Conservation (phyloP, 2,797 vertebrate genomes). For the Euphonia xanthogaster region DNA sequence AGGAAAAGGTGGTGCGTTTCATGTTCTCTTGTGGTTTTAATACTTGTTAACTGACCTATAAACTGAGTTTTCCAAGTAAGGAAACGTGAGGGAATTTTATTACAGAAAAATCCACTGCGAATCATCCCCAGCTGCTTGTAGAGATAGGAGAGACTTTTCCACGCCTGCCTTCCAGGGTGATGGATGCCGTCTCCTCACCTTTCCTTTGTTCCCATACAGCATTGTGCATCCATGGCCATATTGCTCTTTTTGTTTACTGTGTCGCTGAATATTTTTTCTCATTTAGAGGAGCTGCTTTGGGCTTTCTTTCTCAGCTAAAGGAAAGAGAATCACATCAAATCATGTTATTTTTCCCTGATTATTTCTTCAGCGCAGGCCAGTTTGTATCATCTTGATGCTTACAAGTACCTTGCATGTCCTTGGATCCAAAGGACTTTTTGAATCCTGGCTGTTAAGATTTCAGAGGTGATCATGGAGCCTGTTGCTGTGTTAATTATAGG, state of each 20-base stretch:
- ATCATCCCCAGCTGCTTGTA: slow-evolving; percentile 52
- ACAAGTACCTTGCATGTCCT: neutral
- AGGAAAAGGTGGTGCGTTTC: slow-evolving; percentile 54
- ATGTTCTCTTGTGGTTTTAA: slow-evolving; percentile 72
- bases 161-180: slow-evolving; percentile 5
- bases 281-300: slow-evolving; percentile 9
- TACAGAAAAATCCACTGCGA: slow-evolving; percentile 45
- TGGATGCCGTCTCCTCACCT: neutral
- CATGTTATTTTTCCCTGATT: neutral
- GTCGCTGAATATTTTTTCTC: neutral
- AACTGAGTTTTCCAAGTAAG: slow-evolving; percentile 71
- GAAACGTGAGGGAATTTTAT: slow-evolving; percentile 63
- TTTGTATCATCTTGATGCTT: neutral
- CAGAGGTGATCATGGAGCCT: neutral
- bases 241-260: neutral
- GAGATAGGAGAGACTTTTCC: slow-evolving; percentile 44
- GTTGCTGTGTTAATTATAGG: neutral
- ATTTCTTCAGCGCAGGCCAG: neutral
- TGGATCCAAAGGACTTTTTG: neutral
- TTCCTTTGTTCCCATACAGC: slow-evolving; percentile 22
- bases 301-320: neutral
- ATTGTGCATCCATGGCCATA: neutral
- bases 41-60: slow-evolving; percentile 75
- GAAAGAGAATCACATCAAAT: neutral
- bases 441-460: neutral